Base-by-base conservation (phyloP, 2,113 vertebrate species). In the Salvelinus namaycush region DNA sequence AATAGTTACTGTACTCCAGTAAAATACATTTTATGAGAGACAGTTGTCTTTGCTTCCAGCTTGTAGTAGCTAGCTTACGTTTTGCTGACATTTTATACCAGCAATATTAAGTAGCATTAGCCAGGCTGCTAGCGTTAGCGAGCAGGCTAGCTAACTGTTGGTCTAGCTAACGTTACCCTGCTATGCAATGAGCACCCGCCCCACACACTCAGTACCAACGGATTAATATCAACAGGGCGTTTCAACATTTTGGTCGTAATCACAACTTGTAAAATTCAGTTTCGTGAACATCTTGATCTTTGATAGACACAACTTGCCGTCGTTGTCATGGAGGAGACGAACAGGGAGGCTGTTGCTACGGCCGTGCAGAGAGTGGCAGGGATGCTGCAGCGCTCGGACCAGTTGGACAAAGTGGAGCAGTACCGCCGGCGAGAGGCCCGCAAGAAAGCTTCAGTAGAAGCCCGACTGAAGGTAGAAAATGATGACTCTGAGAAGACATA, bases 331-430 rank as follows among this genome's bases (percentile, higher is more conserved):
- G 97, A 99, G 92, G 96, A 99, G 86, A 99, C 97, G 0, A 96
- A 96, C 77, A 92, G 95, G 44, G 97, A 99, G 88, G 97, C 97
- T 0, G 95, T 98, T 11, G 97, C 95, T 24, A 99, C 96, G 0
- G 98, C 98, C 0, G 97, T 99, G 67, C 97, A 99, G 87, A 94
- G 98, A n/a, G 97, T 99, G 3, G 98, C 98, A 0, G 97, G 97
- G 59, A 98, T 99, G 98, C 95, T 99, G 29, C 97, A 99, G 87
- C 94, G 97, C 1, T 97, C 98, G 0, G 98, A 99, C 86, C 98
- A 99, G 84, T 92, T 99, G 90, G 98, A 99, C 88, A 99, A 99
- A 82, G 98, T 99, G 84, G 97, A 99, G 73, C 98, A 99, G 83
- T 99, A 99, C 77, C 94, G 97, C 51, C 89, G 97, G 22, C 94